Base-by-base conservation (phyloP, 2,888 invertebrate genomes). In the Quadroppia sp. region DNA sequence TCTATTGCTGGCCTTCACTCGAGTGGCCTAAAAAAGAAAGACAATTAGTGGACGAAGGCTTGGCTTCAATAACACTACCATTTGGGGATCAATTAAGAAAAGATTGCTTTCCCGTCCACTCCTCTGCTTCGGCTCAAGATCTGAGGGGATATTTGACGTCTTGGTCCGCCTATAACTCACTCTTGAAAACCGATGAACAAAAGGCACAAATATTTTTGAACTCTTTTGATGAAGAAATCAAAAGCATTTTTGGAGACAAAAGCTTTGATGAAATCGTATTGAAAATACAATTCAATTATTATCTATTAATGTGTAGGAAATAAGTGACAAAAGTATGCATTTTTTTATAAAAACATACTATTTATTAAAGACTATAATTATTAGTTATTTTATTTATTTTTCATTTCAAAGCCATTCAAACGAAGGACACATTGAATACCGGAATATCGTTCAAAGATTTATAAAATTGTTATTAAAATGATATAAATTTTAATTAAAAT, bases 111-210 rank as follows among this genome's bases (percentile, higher is more conserved):
- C 17, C 71, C 13, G 70, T 28, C 32, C 71, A 59, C 28, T n/a
- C 56, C 6, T 50, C 67, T 48, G 69, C 70, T 6, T 25, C 75
- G 2, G 48, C 73, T 20, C 59, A 71, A 23, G 77, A 77, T 15
- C 53, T 77, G 7, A 45, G n/a, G 28, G 76, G 76, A 48, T 77
- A 77, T 50, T 32, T 77, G 4, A 72, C 67, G 20, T 74, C 77
- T 17, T 77, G 77, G 77, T 77, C 76, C 30, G 73, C 75, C 1
- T 77, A 75, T 72, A 74, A 76, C 61, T 76, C 73, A 17, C 67
- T 76, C 17, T 53, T 32, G 0, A 72, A 64, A n/a, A 56, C 71
- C n/a, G 64, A 77, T 36, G 13, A 73, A 50, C 32, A 73, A 23
- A 69, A 53, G n/a, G 77, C 75, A 13, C 30, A 71, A 4, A 23